phyloP scores from a whole-genome alignment of 53 echinoderm and acorn worm species.

The Patiria pectinifera region DNA sequence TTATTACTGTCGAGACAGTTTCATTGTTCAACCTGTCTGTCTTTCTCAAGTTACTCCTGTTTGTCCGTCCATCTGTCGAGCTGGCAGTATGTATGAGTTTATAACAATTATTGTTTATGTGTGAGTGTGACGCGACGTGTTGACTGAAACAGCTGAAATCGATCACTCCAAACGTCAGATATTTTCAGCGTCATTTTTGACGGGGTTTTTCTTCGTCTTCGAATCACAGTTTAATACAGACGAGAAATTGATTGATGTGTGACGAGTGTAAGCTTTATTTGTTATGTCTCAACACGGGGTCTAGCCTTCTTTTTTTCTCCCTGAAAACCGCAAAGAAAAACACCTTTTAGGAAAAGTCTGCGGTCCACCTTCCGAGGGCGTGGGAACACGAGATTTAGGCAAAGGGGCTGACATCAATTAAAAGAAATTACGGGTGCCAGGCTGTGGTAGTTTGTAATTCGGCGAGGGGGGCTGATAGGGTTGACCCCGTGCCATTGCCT shows the following conservation, averaged over 20 bases:
- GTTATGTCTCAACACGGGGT: conserved; percentile 30
- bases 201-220: too few species aligned
- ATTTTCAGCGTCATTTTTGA: neutral
- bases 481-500: neutral
- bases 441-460: neutral
- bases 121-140: neutral
- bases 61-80: neutral
- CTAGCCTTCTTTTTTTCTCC: neutral
- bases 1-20: neutral
- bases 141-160: neutral
- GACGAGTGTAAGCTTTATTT: neutral
- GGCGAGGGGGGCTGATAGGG: neutral
- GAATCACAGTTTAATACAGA: neutral
- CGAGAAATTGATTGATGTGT: conserved; percentile 16
- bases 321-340: conserved; percentile 56
- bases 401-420: conserved; percentile 46
- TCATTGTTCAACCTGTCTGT: too few species aligned
- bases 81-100: neutral
- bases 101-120: neutral
- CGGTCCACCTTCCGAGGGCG: conserved; percentile 39
- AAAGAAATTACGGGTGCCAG: conserved; percentile 9
- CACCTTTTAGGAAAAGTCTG: conserved; percentile 24
- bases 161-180: neutral
- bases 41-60: neutral
- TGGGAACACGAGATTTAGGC: conserved; percentile 35